These are phyloP conservation scores for Eulemur rufifrons DNA, from an alignment of 2,113 vertebrate species.

Conservation along the genomic window DNA sequence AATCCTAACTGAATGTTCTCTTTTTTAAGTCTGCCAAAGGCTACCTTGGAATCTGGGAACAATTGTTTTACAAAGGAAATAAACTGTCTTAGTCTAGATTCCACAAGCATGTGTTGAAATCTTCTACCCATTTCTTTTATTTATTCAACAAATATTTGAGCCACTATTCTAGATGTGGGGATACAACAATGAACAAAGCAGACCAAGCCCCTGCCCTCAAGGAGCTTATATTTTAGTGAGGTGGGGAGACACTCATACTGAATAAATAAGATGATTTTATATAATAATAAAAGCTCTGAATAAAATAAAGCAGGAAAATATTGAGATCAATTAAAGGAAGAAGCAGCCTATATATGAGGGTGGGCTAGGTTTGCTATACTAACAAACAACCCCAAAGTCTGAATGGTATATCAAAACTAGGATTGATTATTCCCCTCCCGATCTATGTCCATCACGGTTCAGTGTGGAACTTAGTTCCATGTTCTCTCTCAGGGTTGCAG, in stretches of 20 bases:
- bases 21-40: neutral
- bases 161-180: neutral
- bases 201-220: neutral
- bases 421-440: neutral
- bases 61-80: neutral
- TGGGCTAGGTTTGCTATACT: neutral
- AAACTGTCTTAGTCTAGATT: neutral
- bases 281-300: neutral
- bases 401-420: neutral
- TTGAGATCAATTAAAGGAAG: neutral
- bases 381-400: neutral
- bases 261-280: neutral
- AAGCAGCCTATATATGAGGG: neutral
- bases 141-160: neutral
- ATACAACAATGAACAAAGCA: neutral
- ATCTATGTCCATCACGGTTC: neutral
- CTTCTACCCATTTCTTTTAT: neutral
- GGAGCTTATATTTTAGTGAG: neutral
- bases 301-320: conserved; percentile 7
- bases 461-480: neutral
- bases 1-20: neutral
- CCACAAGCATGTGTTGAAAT: neutral
- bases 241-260: neutral
- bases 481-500: neutral
- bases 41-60: neutral